Conservation (phyloP, 2,888 invertebrate species). For the Heliconius erato region DNA sequence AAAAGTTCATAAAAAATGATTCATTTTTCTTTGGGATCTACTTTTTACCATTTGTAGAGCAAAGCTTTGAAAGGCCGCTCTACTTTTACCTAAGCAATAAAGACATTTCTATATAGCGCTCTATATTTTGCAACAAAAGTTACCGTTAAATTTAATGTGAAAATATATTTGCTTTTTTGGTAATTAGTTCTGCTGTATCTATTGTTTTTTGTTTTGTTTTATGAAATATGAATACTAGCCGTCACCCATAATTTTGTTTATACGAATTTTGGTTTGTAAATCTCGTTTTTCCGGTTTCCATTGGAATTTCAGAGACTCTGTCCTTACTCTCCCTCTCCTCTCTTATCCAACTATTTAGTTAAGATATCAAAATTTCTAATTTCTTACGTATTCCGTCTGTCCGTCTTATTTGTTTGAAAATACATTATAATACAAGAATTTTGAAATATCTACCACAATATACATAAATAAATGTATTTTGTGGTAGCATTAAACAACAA, state of each 20-base stretch:
- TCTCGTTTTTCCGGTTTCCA: too few relatives aligned
- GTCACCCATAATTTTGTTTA: background rate
- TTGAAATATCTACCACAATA: background rate
- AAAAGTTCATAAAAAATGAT: slow-evolving; percentile 57
- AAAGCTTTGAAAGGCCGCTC: slow-evolving; percentile 61
- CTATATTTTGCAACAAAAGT: slow-evolving; percentile 55
- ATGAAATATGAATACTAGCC: background rate
- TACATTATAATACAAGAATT: background rate
- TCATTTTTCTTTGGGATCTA: slow-evolving; percentile 70
- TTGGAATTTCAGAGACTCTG: too few relatives aligned
- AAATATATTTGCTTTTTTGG: slow-evolving; percentile 6
- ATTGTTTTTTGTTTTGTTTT: background rate
- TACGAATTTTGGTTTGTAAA: background rate
- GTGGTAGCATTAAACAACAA: slow-evolving; percentile 15
- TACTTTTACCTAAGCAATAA: slow-evolving; percentile 72
- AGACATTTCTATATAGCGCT: slow-evolving; percentile 69
- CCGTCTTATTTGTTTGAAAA: too few relatives aligned
- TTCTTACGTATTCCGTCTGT: too few relatives aligned
- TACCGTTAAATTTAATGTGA: slow-evolving; percentile 54
- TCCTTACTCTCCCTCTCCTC: too few relatives aligned
- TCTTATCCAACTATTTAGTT: too few relatives aligned
- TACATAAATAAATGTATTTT: background rate
- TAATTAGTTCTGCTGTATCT: slow-evolving; percentile 19
- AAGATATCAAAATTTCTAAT: too few relatives aligned
- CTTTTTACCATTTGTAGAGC: slow-evolving; percentile 80